These are phyloP conservation scores for Chymomyza fuscimana DNA, from an alignment of 2,888 invertebrate genomes.

Conservation along the genomic window DNA sequence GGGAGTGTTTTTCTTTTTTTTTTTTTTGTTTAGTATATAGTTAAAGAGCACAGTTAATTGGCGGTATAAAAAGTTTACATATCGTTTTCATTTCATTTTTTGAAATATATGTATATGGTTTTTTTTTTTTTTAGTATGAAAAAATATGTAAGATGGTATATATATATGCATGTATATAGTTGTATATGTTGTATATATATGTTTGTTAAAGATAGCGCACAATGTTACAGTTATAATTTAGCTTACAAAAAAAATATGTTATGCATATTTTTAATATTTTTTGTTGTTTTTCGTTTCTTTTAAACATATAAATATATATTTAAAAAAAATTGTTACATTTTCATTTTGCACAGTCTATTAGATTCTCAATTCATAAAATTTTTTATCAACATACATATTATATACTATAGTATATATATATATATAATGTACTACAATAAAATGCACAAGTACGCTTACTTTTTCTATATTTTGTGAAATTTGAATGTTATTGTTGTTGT, in stretches of 20 bases:
- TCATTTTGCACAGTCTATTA: constrained; percentile 71
- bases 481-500: background rate
- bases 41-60: constrained; percentile 70
- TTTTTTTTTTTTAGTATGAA: background rate
- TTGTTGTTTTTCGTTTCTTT: constrained; percentile 5
- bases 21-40: constrained; percentile 16
- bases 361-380: constrained; percentile 72
- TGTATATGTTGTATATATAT: constrained; percentile 34
- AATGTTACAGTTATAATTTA: constrained; percentile 21
- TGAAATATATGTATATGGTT: constrained; percentile 33
- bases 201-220: constrained; percentile 26
- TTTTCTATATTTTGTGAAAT: constrained; percentile 12
- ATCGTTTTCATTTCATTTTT: constrained; percentile 33
- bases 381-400: constrained; percentile 67
- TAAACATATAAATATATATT: constrained; percentile 36
- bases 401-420: constrained; percentile 31
- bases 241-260: constrained; percentile 9
- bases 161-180: background rate
- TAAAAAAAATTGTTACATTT: constrained; percentile 52
- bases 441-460: constrained; percentile 13
- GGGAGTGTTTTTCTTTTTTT: background rate
- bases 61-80: constrained; percentile 69
- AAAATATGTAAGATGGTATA: background rate
- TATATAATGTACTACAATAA: constrained; percentile 17
- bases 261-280: constrained; percentile 7